Percentiles rank a stretch among this genome's conserved stretches.
Evolutionary conservation across 2,797 vertebrate genomes (phyloP).

Genomic region (Galagoides demidoff): DNA sequence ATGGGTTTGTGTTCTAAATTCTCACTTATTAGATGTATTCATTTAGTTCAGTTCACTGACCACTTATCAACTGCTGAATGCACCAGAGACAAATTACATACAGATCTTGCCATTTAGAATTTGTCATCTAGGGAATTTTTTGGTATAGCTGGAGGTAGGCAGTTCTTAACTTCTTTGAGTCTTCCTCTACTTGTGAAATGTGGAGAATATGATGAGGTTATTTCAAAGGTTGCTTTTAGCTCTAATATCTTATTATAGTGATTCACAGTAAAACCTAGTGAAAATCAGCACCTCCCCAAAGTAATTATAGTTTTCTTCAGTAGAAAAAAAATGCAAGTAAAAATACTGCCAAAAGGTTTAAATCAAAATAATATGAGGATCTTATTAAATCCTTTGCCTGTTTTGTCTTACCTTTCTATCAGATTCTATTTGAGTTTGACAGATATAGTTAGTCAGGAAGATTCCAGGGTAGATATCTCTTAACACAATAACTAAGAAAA

Average conservation of each 20-base stretch:
- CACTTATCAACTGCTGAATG: not conserved
- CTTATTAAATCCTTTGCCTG: not conserved
- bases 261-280: slow-evolving; percentile 37
- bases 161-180: slow-evolving; percentile 20
- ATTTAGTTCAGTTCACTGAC: not conserved
- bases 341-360: not conserved
- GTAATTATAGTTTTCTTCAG: slow-evolving; percentile 32
- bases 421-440: slow-evolving; percentile 25
- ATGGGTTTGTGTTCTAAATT: not conserved
- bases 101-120: not conserved
- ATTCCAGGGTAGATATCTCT: not conserved
- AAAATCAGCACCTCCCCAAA: not conserved
- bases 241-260: not conserved
- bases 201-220: not conserved
- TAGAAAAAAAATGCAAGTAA: not conserved
- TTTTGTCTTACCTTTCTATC: not conserved
- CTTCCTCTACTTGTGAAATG: not conserved
- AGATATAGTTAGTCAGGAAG: not conserved
- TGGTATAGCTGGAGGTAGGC: not conserved
- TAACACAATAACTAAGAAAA: too few species aligned
- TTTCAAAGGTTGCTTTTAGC: slow-evolving; percentile 50
- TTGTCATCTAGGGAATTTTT: not conserved
- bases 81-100: not conserved
- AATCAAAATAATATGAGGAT: not conserved
- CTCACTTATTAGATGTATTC: not conserved